Percentiles rank a stretch among this genome's conserved stretches.
Conservation (phyloP, 1,140 invertebrate genomes). For the Aphis craccivora region DNA sequence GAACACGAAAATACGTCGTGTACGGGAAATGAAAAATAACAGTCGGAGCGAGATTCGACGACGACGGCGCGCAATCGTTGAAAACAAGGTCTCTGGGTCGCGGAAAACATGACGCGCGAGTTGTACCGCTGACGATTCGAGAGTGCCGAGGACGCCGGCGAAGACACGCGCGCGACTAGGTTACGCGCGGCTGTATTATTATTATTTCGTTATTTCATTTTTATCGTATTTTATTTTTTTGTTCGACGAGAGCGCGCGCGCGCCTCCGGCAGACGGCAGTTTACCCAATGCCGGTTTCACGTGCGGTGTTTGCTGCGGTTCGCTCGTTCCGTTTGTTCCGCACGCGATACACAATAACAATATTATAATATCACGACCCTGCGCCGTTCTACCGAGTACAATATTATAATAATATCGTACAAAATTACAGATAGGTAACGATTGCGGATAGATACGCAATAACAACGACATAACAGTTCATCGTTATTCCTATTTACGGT, state of each 20-base stretch:
- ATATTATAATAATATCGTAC: too few species aligned
- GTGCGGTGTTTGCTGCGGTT: not conserved
- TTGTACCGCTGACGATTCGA: too few species aligned
- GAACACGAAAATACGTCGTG: slow-evolving; percentile 12
- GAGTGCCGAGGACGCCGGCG: too few species aligned
- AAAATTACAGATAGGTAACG: too few species aligned
- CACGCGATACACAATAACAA: not conserved
- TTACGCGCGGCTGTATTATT: too few species aligned
- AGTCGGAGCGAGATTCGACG: too few species aligned
- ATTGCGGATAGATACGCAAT: not conserved
- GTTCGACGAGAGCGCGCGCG: not conserved
- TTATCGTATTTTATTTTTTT: not conserved
- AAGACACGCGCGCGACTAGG: not conserved
- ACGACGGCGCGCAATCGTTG: too few species aligned
- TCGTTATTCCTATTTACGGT: too few species aligned
- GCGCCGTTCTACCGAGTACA: too few species aligned
- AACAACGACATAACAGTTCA: too few species aligned
- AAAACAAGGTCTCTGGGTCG: not conserved
- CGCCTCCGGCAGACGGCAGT: not conserved
- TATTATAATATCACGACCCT: too few species aligned
- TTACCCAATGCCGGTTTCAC: not conserved
- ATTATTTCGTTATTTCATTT: not conserved
- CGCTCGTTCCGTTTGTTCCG: not conserved
- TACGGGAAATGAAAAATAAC: not conserved
- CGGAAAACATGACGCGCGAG: not conserved